Percentiles rank a stretch among this genome's conserved stretches.
Evolutionary conservation across 2,797 vertebrate genomes (phyloP).

Genomic region (Coluber constrictor): DNA sequence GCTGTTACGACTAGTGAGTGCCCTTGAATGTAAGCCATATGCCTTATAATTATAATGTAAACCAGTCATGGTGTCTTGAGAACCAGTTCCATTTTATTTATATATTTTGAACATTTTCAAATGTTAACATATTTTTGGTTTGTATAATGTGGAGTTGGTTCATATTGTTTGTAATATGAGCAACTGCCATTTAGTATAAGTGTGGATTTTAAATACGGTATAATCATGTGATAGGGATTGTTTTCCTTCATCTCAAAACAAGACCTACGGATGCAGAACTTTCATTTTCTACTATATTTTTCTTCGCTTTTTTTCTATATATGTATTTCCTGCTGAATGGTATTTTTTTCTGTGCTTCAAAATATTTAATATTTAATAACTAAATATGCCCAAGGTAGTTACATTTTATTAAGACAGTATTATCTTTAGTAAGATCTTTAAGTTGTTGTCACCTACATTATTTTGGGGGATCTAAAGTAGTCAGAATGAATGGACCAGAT

Average conservation of each 20-base stretch:
- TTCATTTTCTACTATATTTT: not conserved
- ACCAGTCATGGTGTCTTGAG: not conserved
- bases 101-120: not conserved
- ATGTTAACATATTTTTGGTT: not conserved
- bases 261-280: not conserved
- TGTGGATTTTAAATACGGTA: not conserved
- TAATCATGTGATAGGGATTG: not conserved
- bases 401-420: not conserved
- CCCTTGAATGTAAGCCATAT: slow-evolving; percentile 5
- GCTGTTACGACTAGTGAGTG: slow-evolving; percentile 7
- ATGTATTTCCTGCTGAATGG: not conserved
- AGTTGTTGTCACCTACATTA: not conserved
- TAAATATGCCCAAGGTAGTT: not conserved
- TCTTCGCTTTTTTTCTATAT: not conserved
- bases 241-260: not conserved
- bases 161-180: not conserved
- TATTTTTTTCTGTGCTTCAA: not conserved
- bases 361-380: not conserved
- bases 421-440: not conserved
- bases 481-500: not conserved
- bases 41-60: not conserved
- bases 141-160: not conserved
- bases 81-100: not conserved
- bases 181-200: not conserved
- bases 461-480: not conserved